These are phyloP conservation scores for Byasa hedistus DNA, from an alignment of 2,888 invertebrate genomes.

Conservation along the genomic window DNA sequence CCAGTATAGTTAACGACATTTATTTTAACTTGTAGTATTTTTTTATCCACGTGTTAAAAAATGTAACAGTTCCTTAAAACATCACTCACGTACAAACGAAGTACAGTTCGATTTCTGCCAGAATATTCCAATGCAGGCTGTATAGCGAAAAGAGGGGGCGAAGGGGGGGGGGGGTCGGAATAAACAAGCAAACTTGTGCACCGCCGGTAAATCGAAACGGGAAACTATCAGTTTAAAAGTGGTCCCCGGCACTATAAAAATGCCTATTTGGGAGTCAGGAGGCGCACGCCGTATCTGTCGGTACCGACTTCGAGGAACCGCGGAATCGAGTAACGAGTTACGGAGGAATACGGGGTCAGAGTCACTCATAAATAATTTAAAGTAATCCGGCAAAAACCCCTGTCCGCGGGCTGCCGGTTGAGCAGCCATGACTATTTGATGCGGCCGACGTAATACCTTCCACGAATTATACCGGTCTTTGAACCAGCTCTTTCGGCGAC, in stretches of 20 bases:
- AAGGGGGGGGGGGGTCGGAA: constrained; percentile 37
- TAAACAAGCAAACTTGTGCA: constrained; percentile 56
- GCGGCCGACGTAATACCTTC: constrained; percentile 56
- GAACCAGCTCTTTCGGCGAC: constrained; percentile 38
- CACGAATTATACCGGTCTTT: constrained; percentile 55
- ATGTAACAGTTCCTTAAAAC: not conserved
- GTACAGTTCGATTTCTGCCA: constrained; percentile 44
- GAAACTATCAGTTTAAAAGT: constrained; percentile 70
- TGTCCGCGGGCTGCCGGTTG: constrained; percentile 62
- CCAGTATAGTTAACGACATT: too few species aligned
- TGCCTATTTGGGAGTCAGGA: constrained; percentile 65
- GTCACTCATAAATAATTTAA: constrained; percentile 78
- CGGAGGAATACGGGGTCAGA: constrained; percentile 61
- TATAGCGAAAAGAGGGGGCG: constrained; percentile 36
- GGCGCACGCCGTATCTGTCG: constrained; percentile 51
- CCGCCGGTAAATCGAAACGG: constrained; percentile 64
- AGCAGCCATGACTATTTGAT: constrained; percentile 66
- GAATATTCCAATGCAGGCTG: constrained; percentile 47
- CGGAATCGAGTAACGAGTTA: constrained; percentile 44
- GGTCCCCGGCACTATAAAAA: constrained; percentile 58
- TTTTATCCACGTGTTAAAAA: not conserved
- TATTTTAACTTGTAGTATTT: too few species aligned
- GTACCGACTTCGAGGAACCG: constrained; percentile 39
- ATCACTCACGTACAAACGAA: constrained; percentile 19
- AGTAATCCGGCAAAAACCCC: constrained; percentile 73